Conservation (phyloP, 35 echinoderm and acorn worm species). For the Acanthaster planci region DNA sequence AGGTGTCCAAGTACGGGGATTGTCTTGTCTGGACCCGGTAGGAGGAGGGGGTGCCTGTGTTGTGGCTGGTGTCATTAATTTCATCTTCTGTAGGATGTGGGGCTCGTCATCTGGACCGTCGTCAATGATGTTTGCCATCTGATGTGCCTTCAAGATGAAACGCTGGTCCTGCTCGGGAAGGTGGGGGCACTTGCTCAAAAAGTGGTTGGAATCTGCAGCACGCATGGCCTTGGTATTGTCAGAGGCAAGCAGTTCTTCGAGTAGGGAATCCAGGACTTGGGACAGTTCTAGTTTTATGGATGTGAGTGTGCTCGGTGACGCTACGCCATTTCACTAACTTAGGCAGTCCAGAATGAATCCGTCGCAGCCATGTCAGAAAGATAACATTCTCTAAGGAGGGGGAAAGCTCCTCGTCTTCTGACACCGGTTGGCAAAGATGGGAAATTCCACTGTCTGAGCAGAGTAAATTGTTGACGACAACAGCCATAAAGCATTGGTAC, state of each 20-base stretch:
- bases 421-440: slow-evolving; percentile 51
- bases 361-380: slow-evolving; percentile 62
- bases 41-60: neutral
- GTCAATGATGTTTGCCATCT: slow-evolving; percentile 50
- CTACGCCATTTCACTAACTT: slow-evolving; percentile 67
- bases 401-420: slow-evolving; percentile 65
- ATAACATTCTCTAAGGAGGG: slow-evolving; percentile 71
- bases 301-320: slow-evolving; percentile 52
- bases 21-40: slow-evolving; percentile 33
- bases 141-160: slow-evolving; percentile 41
- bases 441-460: slow-evolving; percentile 23
- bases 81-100: neutral
- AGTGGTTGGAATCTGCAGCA: slow-evolving; percentile 7
- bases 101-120: too few relatives aligned
- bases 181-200: slow-evolving; percentile 60
- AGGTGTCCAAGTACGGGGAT: slow-evolving; percentile 51
- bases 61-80: neutral
- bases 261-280: slow-evolving; percentile 50
- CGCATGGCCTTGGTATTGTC: slow-evolving; percentile 26
- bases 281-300: slow-evolving; percentile 78
- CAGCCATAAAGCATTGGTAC: slow-evolving; percentile 43
- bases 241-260: slow-evolving; percentile 39
- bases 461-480: slow-evolving; percentile 49
- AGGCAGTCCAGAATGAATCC: slow-evolving; percentile 46
- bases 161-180: slow-evolving; percentile 49